Percentiles rank a stretch among this genome's conserved stretches.
Evolutionary conservation across 2,113 vertebrate species (phyloP).

Genomic region (Platycercus adscitus): DNA sequence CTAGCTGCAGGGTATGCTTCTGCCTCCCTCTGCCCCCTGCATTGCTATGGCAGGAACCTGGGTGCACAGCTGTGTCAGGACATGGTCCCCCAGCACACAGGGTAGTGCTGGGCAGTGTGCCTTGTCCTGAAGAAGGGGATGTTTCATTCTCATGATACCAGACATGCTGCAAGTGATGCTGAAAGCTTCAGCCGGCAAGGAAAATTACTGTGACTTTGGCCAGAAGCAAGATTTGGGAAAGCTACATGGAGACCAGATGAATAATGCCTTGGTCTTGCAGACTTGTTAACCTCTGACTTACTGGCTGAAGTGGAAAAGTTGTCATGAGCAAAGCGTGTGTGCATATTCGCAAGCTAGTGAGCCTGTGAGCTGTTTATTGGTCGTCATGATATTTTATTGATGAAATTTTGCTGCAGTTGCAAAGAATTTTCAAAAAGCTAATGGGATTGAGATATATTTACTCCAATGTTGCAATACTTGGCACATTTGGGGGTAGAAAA

Average conservation of each 20-base stretch:
- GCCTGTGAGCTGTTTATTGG: neutral
- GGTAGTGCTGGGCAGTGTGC: rapidly evolving
- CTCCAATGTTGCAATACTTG: slow-evolving; percentile 38
- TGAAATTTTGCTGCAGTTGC: slow-evolving; percentile 1
- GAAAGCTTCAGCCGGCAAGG: neutral
- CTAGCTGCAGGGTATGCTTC: neutral
- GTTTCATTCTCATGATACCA: rapidly evolving
- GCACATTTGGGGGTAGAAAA: neutral
- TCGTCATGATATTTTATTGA: neutral
- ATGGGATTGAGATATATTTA: slow-evolving; percentile 14
- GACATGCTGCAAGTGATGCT: neutral
- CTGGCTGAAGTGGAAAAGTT: neutral
- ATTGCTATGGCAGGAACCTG: rapidly evolving
- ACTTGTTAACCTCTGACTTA: neutral
- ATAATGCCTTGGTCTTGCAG: rapidly evolving
- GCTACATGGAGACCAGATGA: neutral
- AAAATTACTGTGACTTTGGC: rapidly evolving
- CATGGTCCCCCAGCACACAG: rapidly evolving
- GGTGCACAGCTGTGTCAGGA: neutral
- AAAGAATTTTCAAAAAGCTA: slow-evolving; percentile 6
- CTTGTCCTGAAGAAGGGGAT: neutral
- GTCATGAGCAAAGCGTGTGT: neutral
- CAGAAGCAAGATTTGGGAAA: neutral
- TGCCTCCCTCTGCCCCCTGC: neutral
- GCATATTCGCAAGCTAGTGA: rapidly evolving